Evolutionary conservation across 1,140 invertebrate genomes (phyloP).

Genomic region (Sinella curviseta): DNA sequence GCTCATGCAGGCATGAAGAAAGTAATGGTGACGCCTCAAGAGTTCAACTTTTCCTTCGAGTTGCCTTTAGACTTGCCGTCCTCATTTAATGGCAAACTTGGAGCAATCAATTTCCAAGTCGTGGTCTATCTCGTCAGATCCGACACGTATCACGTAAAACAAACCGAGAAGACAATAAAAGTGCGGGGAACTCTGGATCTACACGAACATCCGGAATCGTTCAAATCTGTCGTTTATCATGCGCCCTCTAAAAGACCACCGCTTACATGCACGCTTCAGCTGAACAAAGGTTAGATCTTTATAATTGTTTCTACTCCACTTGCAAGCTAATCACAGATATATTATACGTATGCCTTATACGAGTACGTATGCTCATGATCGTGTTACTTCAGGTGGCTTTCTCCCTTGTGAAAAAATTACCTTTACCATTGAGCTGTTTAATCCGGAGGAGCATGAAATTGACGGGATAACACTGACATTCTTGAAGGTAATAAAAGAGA

Average conservation of each 20-base stretch:
- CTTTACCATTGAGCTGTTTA: constrained; percentile 28
- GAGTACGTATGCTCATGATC: too few relatives aligned
- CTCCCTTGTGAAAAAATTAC: constrained; percentile 20
- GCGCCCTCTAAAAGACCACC: background rate
- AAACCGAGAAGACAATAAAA: constrained; percentile 23
- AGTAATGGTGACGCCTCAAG: background rate
- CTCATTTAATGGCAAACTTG: constrained; percentile 27
- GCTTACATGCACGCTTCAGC: constrained; percentile 8
- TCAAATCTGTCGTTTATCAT: background rate
- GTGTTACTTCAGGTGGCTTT: too few relatives aligned
- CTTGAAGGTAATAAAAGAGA: constrained; percentile 13
- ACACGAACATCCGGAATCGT: background rate
- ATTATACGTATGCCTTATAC: too few relatives aligned
- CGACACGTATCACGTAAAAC: constrained; percentile 22
- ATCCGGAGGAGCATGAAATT: constrained; percentile 16
- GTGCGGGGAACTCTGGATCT: constrained; percentile 19
- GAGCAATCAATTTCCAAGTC: constrained; percentile 16
- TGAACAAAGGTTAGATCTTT: constrained; percentile 21
- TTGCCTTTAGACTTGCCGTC: constrained; percentile 25
- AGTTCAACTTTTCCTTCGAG: constrained; percentile 17
- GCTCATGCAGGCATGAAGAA: constrained; percentile 24
- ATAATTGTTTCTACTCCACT: too few relatives aligned
- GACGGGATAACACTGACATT: constrained; percentile 20
- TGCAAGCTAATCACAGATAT: too few relatives aligned
- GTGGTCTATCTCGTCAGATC: constrained; percentile 23